A percentile compares a stretch with the other conserved stretches of the same genome.
These are phyloP conservation scores for Globodera ellingtonae DNA, from an alignment of 1,140 invertebrate species.

Conservation along the genomic window DNA sequence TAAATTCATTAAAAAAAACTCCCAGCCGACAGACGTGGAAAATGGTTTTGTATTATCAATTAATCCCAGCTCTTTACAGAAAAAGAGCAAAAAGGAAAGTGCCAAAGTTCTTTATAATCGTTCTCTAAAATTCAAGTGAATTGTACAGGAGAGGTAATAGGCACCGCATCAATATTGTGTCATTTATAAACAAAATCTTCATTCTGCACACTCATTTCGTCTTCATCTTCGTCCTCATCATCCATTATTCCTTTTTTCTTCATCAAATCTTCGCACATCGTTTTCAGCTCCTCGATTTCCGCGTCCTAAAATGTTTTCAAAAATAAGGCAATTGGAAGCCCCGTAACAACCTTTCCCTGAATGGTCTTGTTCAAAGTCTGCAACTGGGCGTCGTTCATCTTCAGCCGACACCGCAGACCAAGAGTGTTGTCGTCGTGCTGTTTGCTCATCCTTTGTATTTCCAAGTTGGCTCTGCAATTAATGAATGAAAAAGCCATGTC, in stretches of 20 bases:
- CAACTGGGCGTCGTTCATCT: constrained; percentile 41
- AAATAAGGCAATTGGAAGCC: background rate
- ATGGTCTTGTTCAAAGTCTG: constrained; percentile 37
- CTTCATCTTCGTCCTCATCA: constrained; percentile 6
- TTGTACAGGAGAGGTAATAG: too few species aligned
- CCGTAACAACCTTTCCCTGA: constrained; percentile 29
- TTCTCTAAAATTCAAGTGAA: too few species aligned
- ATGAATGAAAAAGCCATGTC: background rate
- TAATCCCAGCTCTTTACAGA: too few species aligned
- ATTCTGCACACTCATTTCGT: background rate
- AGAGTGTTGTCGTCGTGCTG: constrained; percentile 45
- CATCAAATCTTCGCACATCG: constrained; percentile 34
- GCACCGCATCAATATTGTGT: background rate
- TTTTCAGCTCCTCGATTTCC: constrained; percentile 32
- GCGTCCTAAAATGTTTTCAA: constrained; percentile 19
- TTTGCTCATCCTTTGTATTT: constrained; percentile 33
- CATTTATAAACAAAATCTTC: constrained; percentile 5
- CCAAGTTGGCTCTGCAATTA: constrained; percentile 36
- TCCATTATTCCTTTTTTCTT: constrained; percentile 26
- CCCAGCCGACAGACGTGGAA: too few species aligned
- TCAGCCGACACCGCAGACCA: constrained; percentile 36
- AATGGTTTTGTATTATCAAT: too few species aligned
- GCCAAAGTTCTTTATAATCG: too few species aligned
- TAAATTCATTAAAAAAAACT: too few species aligned
- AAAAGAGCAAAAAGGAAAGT: too few species aligned